Percentiles rank a stretch among this genome's conserved stretches.
Evolutionary conservation across 2,888 invertebrate genomes (phyloP).

Genomic region (Neoaliturus tenellus): DNA sequence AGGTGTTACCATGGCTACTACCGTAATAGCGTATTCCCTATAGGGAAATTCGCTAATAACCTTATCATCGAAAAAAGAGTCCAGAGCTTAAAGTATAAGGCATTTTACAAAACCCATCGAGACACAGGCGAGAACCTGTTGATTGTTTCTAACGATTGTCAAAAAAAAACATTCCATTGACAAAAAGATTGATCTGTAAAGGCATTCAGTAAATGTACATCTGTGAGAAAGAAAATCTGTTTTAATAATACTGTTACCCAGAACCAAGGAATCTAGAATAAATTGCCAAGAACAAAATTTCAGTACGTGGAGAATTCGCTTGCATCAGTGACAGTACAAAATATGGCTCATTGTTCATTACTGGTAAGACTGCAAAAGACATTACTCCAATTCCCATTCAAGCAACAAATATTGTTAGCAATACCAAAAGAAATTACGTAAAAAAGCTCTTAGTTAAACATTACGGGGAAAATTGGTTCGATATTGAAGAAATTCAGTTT

Average conservation of each 20-base stretch:
- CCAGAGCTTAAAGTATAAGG: slow-evolving; percentile 12
- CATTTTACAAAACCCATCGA: background rate
- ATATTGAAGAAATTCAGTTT: background rate
- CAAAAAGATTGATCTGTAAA: slow-evolving; percentile 22
- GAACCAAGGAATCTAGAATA: no score
- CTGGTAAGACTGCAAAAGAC: slow-evolving; percentile 18
- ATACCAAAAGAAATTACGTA: background rate
- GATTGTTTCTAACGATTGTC: slow-evolving; percentile 26
- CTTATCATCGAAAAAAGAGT: slow-evolving; percentile 46
- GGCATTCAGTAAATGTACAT: slow-evolving; percentile 14
- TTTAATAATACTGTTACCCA: slow-evolving; percentile 4
- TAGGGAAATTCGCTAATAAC: no score
- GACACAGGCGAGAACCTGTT: background rate
- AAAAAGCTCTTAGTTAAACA: slow-evolving; percentile 6
- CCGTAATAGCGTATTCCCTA: no score
- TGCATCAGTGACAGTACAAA: background rate
- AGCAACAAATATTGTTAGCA: slow-evolving; percentile 14
- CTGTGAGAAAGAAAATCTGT: background rate
- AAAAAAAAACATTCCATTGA: slow-evolving; percentile 40
- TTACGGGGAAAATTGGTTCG: slow-evolving; percentile 8
- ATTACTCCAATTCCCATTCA: slow-evolving; percentile 24
- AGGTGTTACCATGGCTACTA: no score
- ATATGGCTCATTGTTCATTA: background rate
- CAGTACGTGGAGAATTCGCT: background rate
- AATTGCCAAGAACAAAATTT: slow-evolving; percentile 20